Evolutionary conservation across 2,113 vertebrate genomes (phyloP).

Genomic region (Tinamus guttatus): DNA sequence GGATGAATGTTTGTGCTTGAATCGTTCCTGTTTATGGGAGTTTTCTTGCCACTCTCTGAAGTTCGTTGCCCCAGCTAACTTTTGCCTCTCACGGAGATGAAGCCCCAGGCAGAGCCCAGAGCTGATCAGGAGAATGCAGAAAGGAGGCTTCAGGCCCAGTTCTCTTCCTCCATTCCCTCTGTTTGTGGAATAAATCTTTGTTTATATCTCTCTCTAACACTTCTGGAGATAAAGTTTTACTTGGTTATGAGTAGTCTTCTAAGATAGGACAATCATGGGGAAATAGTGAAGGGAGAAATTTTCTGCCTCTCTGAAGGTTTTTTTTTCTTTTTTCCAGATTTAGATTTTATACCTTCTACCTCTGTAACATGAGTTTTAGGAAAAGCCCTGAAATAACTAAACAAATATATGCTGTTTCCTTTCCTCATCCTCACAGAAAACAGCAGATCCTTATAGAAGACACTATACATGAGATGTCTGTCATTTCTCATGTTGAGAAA

Average conservation of each 20-base stretch:
- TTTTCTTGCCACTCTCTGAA: neutral
- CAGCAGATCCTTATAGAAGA: neutral
- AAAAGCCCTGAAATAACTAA: neutral
- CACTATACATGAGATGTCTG: neutral
- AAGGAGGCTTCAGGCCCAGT: slow-evolving; percentile 1
- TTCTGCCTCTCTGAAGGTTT: neutral
- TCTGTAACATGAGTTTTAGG: neutral
- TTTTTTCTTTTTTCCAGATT: neutral
- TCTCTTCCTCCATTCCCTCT: slow-evolving; percentile 12
- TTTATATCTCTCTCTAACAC: neutral
- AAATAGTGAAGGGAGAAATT: neutral
- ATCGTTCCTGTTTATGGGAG: slow-evolving; percentile 33
- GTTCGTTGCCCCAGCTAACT: slow-evolving; percentile 1
- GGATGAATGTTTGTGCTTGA: slow-evolving; percentile 25
- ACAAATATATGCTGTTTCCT: too few species aligned
- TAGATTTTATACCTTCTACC: neutral
- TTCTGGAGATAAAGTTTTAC: neutral
- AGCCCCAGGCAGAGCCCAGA: slow-evolving; percentile 2
- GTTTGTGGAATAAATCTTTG: neutral
- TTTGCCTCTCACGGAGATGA: neutral
- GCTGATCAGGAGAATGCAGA: slow-evolving; percentile 23
- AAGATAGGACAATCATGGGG: neutral
- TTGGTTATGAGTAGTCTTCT: neutral
- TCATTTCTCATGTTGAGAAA: neutral
- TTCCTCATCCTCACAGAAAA: neutral